A percentile compares a stretch with the other conserved stretches of the same genome.
phyloP scores from a whole-genome alignment of 2,888 invertebrate species.

The Watsonalla cultraria region DNA sequence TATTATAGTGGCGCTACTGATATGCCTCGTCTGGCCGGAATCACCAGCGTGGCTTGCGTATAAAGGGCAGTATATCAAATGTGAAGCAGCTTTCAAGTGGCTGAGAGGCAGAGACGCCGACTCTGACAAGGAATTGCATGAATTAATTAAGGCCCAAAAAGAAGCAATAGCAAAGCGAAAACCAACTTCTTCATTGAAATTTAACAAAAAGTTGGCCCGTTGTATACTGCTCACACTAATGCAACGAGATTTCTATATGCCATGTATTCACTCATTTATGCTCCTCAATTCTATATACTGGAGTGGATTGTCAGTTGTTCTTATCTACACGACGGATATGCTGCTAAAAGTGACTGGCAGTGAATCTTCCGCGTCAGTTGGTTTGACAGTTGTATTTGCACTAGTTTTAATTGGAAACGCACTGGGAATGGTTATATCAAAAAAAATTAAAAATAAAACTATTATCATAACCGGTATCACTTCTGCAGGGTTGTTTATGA shows the following conservation, averaged over 20 bases:
- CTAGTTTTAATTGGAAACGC: slow-evolving; percentile 9
- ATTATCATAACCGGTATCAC: not conserved
- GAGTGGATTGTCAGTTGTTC: slow-evolving; percentile 13
- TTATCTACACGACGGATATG: slow-evolving; percentile 13
- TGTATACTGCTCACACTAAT: not conserved
- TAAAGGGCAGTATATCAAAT: slow-evolving; percentile 1
- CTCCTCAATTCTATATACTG: slow-evolving; percentile 10
- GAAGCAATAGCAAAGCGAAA: not conserved
- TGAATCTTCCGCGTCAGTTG: slow-evolving; percentile 11
- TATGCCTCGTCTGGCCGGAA: not conserved
- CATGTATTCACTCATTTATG: slow-evolving; percentile 11
- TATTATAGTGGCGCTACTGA: not conserved
- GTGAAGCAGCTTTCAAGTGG: not conserved
- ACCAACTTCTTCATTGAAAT: not conserved
- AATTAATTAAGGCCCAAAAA: not conserved
- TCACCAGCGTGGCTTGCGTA: slow-evolving; percentile 1
- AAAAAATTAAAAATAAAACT: not conserved
- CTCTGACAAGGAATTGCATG: not conserved
- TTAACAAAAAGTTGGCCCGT: not conserved
- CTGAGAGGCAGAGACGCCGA: not conserved
- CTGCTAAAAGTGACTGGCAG: slow-evolving; percentile 12
- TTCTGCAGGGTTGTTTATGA: not conserved
- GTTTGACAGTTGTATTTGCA: slow-evolving; percentile 7
- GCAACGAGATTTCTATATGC: slow-evolving; percentile 12
- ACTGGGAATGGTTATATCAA: slow-evolving; percentile 2